A percentile compares a stretch with the other conserved stretches of the same genome.
These are phyloP conservation scores for Bovichtus variegatus DNA, from an alignment of 2,797 vertebrate genomes.

Conservation along the genomic window DNA sequence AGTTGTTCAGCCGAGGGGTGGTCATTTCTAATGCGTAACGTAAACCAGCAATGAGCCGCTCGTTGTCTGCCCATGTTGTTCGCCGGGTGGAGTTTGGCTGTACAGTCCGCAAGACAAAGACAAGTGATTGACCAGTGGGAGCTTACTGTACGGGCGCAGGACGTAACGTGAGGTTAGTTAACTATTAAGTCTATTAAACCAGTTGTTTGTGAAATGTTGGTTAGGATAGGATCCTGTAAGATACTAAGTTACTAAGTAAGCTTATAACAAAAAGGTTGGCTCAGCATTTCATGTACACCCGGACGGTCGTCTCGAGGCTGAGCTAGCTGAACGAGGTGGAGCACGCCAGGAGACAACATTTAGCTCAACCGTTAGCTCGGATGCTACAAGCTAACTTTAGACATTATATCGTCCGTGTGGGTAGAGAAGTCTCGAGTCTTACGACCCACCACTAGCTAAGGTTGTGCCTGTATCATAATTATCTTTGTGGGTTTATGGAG, in stretches of 20 bases:
- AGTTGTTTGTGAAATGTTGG: not conserved
- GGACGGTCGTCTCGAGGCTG: conserved; percentile 3
- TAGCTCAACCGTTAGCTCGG: conserved; percentile 51
- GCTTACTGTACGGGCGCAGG: conserved; percentile 12
- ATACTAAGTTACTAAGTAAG: not conserved
- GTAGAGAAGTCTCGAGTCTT: not conserved
- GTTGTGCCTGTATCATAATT: not conserved
- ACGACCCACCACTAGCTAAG: rapidly evolving
- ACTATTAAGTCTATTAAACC: not conserved
- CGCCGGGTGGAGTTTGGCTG: conserved; percentile 71
- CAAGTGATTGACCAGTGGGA: conserved; percentile 40
- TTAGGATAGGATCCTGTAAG: not conserved
- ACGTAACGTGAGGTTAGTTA: conserved; percentile 50
- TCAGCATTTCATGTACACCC: conserved; percentile 20
- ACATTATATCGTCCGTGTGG: not conserved
- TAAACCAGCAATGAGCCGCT: conserved; percentile 2
- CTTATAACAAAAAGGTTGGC: conserved; percentile 5
- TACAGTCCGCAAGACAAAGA: conserved; percentile 72
- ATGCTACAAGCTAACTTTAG: conserved; percentile 56
- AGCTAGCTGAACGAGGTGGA: conserved; percentile 45
- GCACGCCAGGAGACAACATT: not conserved
- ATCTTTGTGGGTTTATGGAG: not conserved
- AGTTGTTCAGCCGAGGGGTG: not conserved
- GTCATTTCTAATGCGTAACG: conserved; percentile 6
- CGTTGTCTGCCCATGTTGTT: conserved; percentile 26